Percentiles rank a stretch among this genome's conserved stretches.
Conservation (phyloP, 1,140 invertebrate genomes). For the Lordiphosa clarofinis region DNA sequence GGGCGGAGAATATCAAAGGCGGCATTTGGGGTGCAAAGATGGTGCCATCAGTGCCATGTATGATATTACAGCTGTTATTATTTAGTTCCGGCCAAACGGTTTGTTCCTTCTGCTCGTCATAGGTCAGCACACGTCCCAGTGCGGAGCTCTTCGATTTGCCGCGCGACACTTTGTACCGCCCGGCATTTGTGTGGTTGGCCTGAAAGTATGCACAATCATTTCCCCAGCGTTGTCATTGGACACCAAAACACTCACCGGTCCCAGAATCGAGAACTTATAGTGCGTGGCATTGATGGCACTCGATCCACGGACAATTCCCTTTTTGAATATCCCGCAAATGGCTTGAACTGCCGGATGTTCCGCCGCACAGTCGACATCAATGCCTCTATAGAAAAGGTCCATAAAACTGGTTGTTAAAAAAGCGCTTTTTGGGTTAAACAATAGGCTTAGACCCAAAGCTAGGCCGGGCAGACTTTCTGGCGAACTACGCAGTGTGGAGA, state of each 20-base stretch:
- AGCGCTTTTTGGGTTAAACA: constrained; percentile 83
- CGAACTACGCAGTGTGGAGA: constrained; percentile 81
- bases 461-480: constrained; percentile 70
- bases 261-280: constrained; percentile 85
- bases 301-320: constrained; percentile 80
- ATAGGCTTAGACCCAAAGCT: constrained; percentile 79
- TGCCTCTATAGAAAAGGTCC: constrained; percentile 85
- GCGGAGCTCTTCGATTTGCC: constrained; percentile 84
- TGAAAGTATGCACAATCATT: constrained; percentile 68
- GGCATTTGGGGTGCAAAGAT: constrained; percentile 85
- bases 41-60: constrained; percentile 87
- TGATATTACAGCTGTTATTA: constrained; percentile 84
- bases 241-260: constrained; percentile 49
- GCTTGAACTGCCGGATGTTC: constrained; percentile 85
- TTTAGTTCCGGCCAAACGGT: constrained; percentile 80
- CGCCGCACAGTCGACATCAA: constrained; percentile 84
- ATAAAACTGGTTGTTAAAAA: constrained; percentile 83
- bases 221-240: constrained; percentile 54
- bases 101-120: constrained; percentile 82
- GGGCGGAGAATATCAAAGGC: constrained; percentile 82
- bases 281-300: constrained; percentile 81
- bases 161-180: constrained; percentile 82
- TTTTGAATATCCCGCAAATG: constrained; percentile 83
- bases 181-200: constrained; percentile 38
- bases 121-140: constrained; percentile 84